Conservation (phyloP, 2,113 vertebrate species). For the Pterocles burchelli region DNA sequence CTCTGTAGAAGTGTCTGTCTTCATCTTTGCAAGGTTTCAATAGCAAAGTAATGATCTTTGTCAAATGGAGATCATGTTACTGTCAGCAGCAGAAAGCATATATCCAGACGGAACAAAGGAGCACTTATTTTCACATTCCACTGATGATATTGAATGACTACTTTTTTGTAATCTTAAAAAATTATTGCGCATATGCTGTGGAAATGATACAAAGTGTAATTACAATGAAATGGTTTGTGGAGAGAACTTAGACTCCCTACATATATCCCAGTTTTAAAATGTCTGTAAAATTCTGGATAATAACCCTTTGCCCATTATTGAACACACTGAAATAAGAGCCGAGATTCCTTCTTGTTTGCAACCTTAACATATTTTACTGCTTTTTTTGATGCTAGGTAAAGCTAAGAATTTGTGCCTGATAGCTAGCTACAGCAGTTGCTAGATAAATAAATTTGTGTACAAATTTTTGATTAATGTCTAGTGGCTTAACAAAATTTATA, state of each 20-base stretch:
- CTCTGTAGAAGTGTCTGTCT: slow-evolving; percentile 55
- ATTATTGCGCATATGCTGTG: slow-evolving; percentile 1
- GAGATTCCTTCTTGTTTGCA: not conserved
- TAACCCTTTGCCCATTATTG: not conserved
- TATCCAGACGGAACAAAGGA: slow-evolving; percentile 53
- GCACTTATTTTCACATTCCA: slow-evolving; percentile 31
- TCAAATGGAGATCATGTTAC: slow-evolving; percentile 57
- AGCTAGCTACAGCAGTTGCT: not conserved
- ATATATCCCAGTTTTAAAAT: not conserved
- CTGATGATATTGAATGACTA: not conserved
- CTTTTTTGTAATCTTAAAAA: slow-evolving; percentile 51
- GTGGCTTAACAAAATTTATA: not conserved
- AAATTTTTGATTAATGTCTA: not conserved
- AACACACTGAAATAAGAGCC: not conserved
- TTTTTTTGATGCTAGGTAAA: not conserved
- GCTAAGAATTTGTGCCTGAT: not conserved
- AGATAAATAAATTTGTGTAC: not conserved
- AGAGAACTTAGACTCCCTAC: not conserved
- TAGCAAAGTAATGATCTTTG: slow-evolving; percentile 54
- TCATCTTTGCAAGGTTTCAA: slow-evolving; percentile 53
- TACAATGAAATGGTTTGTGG: slow-evolving; percentile 14
- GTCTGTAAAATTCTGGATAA: not conserved
- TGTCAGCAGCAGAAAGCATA: slow-evolving; percentile 37
- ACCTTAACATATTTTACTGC: not conserved
- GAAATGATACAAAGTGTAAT: not conserved